Evolutionary conservation across 2,888 invertebrate species (phyloP).

Genomic region (Caenorhabditis sp.): DNA sequence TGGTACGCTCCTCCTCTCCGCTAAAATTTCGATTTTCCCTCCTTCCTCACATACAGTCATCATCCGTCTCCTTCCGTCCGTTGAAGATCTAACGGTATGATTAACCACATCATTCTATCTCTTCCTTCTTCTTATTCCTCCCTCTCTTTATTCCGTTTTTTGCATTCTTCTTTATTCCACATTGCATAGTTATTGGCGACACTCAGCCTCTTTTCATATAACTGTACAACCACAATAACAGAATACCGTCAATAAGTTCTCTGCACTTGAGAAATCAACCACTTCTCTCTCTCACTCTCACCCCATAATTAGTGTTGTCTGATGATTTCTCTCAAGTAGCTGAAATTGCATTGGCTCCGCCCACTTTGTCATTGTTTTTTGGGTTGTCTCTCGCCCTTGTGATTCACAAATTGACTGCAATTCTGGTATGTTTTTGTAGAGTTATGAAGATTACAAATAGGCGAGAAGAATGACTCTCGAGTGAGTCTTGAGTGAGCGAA

Average conservation of each 20-base stretch:
- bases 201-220: slow-evolving; percentile 39
- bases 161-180: slow-evolving; percentile 9
- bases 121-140: slow-evolving; percentile 14
- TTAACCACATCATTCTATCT: slow-evolving; percentile 47
- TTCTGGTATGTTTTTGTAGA: slow-evolving; percentile 50
- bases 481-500: slow-evolving; percentile 1
- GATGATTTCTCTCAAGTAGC: slow-evolving; percentile 41
- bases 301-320: slow-evolving; percentile 38
- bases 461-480: not conserved
- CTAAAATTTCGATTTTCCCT: slow-evolving; percentile 38
- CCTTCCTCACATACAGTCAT: slow-evolving; percentile 20
- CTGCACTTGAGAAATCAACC: slow-evolving; percentile 30
- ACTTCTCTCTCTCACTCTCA: not conserved
- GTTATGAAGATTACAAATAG: slow-evolving; percentile 57
- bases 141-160: slow-evolving; percentile 29
- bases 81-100: slow-evolving; percentile 57
- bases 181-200: slow-evolving; percentile 49
- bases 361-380: slow-evolving; percentile 31
- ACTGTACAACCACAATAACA: slow-evolving; percentile 23
- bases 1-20: slow-evolving; percentile 25
- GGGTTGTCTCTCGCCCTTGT: slow-evolving; percentile 16
- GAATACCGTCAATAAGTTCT: slow-evolving; percentile 19
- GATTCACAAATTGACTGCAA: slow-evolving; percentile 43
- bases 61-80: slow-evolving; percentile 36
- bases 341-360: slow-evolving; percentile 35